Evolutionary conservation across 2,888 invertebrate genomes (phyloP), one percentile per base, ranked within the genome.

Genomic region (Labia minor): DNA sequence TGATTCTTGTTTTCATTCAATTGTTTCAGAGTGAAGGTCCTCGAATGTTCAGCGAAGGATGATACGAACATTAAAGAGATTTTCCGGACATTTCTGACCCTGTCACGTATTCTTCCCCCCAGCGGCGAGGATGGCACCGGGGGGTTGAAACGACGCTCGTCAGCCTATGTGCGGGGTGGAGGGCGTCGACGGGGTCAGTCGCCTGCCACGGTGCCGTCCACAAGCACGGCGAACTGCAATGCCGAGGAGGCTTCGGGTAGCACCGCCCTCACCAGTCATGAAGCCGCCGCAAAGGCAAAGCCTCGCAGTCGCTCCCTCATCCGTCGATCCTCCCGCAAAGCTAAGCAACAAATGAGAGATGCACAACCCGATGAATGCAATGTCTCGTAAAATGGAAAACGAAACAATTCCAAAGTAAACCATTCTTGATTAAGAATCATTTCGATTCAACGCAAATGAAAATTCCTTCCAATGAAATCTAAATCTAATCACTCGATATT

Each of bases 41-140:
- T 89, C 73, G 90, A 87, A 77, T 90, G 87, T 76, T 90, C 88
- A 64, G 89, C 89, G 16, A 89, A 89, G 76, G 88, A 88, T 74
- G 88, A 90, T 76, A 83, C 84, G 74, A 88, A 88, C 76, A 85
- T 92, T 70, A 85, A 85, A 73, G 90, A 92, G 72, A 84, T 92
- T 68, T 93, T 93, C 78, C 86, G 88, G 74, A 85, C 86, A 67
- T 85, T 93, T 75, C 82, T 92, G 70, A 86, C 88, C 49, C 80
- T 92, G 66, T 88, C 90, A 66, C 86, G 86, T 73, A 86, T 89
- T 72, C 78, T 87, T 70, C 85, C 86, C 37, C 81, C 82, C 70
- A 84, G 85, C 69, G 76, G 81, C 67, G 82, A 82, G 71, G 84
- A 85, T 63, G 74, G 77, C 65, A 75, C 78, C 66, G 79, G 82